phyloP scores from a whole-genome alignment of 2,113 vertebrate species.

The Brienomyrus brachyistius region DNA sequence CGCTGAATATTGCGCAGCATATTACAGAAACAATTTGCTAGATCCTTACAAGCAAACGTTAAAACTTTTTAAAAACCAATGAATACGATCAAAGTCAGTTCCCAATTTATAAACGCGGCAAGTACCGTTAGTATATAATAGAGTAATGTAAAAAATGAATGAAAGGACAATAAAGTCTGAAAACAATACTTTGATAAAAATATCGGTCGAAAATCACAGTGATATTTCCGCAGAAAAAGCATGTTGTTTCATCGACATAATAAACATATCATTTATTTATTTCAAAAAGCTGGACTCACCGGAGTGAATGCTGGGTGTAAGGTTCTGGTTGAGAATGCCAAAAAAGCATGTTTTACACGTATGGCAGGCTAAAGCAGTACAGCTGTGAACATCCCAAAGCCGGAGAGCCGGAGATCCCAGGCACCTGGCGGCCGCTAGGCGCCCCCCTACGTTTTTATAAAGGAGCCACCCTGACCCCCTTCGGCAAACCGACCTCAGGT shows the following conservation, averaged over 20 bases:
- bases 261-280: background rate
- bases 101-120: background rate
- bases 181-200: background rate
- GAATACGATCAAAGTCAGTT: background rate
- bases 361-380: slow-evolving; percentile 17
- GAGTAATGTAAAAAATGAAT: background rate
- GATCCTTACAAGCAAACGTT: background rate
- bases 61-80: background rate
- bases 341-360: slow-evolving; percentile 68
- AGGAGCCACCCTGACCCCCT: slow-evolving; percentile 36
- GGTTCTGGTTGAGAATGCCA: slow-evolving; percentile 85
- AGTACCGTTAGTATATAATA: background rate
- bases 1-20: background rate
- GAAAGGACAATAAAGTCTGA: background rate
- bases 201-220: background rate
- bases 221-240: background rate
- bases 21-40: background rate
- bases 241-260: background rate
- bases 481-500: slow-evolving; percentile 35
- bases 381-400: background rate
- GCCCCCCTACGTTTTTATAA: slow-evolving; percentile 46
- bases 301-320: slow-evolving; percentile 78
- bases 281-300: slow-evolving; percentile 60
- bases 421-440: background rate
- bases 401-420: no score